These are phyloP conservation scores for Hyla sarda DNA, from an alignment of 2,113 vertebrate species.

Conservation along the genomic window DNA sequence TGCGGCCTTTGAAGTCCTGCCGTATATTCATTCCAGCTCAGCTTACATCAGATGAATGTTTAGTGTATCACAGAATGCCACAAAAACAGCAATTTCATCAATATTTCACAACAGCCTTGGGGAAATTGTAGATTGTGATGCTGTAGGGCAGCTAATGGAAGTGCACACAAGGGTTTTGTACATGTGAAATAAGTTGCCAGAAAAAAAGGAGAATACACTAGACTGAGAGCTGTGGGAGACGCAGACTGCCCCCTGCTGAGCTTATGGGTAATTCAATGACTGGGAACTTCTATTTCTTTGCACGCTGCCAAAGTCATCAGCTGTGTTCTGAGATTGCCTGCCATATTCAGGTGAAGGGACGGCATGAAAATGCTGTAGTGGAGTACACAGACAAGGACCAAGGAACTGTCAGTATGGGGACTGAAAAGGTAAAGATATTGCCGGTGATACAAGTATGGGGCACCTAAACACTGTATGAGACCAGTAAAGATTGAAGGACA, in stretches of 20 bases:
- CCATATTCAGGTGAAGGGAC: too few species aligned
- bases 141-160: conserved; percentile 95
- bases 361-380: not conserved
- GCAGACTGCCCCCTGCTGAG: conserved; percentile 71
- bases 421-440: too few species aligned
- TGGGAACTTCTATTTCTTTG: not conserved
- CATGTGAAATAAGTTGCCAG: conserved; percentile 93
- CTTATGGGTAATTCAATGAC: conserved; percentile 70
- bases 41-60: conserved; percentile 86
- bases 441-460: too few species aligned
- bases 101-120: conserved; percentile 98
- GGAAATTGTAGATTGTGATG: conserved; percentile 94
- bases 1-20: conserved; percentile 78
- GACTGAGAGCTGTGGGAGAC: conserved; percentile 78
- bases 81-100: conserved; percentile 89
- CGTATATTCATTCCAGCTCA: conserved; percentile 77
- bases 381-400: too few species aligned
- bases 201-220: conserved; percentile 79
- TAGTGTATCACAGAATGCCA: conserved; percentile 84
- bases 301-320: not conserved
- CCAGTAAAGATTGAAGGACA: too few species aligned
- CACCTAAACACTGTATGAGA: too few species aligned
- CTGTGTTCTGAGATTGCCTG: too few species aligned
- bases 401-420: too few species aligned
- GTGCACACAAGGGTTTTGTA: conserved; percentile 94